These are phyloP conservation scores for Gallinago nigripennis DNA, from an alignment of 2,797 vertebrate species.

Conservation along the genomic window DNA sequence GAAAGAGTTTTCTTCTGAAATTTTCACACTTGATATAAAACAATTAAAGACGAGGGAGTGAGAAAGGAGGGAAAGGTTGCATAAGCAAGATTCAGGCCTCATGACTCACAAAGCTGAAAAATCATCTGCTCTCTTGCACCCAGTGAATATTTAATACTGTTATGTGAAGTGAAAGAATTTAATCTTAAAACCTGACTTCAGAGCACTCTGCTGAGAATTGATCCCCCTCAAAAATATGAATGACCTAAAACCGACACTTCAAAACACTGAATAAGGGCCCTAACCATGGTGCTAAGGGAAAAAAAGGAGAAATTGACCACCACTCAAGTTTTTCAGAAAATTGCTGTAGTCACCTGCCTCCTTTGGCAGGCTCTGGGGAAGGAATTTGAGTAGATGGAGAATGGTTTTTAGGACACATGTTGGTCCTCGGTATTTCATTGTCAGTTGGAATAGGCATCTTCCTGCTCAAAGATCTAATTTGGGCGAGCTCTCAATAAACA, in stretches of 20 bases:
- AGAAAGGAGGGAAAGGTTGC: background rate
- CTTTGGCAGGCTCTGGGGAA: background rate
- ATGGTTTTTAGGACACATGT: background rate
- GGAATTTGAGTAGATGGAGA: background rate
- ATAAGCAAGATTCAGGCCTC: background rate
- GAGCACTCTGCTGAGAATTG: background rate
- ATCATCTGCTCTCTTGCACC: background rate
- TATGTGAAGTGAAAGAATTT: background rate
- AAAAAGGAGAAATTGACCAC: background rate
- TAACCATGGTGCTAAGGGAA: background rate
- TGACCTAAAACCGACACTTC: background rate
- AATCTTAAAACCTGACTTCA: background rate
- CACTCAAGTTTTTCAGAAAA: background rate
- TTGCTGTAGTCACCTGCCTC: background rate
- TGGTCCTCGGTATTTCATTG: background rate
- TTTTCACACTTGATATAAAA: background rate
- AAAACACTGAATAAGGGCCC: background rate
- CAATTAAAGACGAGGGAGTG: background rate
- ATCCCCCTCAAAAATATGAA: background rate
- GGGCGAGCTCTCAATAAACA: accelerated
- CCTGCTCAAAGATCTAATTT: background rate
- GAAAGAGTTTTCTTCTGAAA: background rate
- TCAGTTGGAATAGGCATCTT: background rate
- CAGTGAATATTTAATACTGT: background rate
- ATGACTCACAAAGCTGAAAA: background rate